Evolutionary conservation across 2,113 vertebrate species (phyloP), one percentile per base, ranked within the genome.

Genomic region (Recurvirostra avosetta): DNA sequence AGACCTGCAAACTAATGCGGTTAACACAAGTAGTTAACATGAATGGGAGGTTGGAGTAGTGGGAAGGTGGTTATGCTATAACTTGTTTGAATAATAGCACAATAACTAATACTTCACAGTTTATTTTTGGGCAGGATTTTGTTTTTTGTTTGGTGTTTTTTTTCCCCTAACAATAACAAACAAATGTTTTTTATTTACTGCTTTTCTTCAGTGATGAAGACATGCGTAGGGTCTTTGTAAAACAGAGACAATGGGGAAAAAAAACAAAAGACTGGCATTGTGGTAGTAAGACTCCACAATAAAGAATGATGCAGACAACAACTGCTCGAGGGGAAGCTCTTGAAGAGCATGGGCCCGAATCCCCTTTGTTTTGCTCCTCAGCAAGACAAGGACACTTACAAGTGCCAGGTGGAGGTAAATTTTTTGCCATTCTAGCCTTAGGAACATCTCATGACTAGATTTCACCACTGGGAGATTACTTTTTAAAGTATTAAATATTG

Each of bases 391-490:
- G 32, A 32, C 27, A 74, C n/a, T 74, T 77, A 34, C 3, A 81
- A 59, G 11, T 61, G 6, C 4, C 30, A 72, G 4, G 5, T 8
- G 4, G 7, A 79, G 6, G 32, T 45, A 32, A 8, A 0, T 38
- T 50, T 70, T 90, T 92, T 68, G 11, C 29, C 3, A 41, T 63
- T 86, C 22, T 82, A 63, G 19, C 8, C 29, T 59, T 50, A 21
- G 16, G 27, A 85, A 34, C 7, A 2, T 34, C 18, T 76, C 7
- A 9, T 52, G 18, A 32, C 23, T 55, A 43, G 12, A 27, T 80
- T 86, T 73, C 23, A 65, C 7, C 7, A 12, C 34, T 58, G 1
- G 36, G 53, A 65, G 45, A 30, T 77, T 50, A 6, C 21, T 73
- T 62, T 45, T 0, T 62, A 52, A 81, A 30, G 1, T 34, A 45